Conservation (phyloP, 2,888 invertebrate genomes). For the Andrena marginata region DNA sequence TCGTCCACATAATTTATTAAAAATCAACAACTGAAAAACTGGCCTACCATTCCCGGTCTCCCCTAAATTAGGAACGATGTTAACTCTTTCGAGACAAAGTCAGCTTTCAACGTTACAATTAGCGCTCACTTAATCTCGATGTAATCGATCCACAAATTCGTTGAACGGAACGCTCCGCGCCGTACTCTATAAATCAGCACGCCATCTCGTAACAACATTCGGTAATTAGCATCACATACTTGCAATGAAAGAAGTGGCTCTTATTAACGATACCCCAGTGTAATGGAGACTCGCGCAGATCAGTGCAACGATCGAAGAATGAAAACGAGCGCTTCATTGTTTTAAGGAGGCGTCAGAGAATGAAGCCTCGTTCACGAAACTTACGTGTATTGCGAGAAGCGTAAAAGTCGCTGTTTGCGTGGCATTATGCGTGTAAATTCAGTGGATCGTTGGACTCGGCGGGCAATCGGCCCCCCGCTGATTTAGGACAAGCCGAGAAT, state of each 20-base stretch:
- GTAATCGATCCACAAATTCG: conserved; percentile 27
- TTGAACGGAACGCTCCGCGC: conserved; percentile 9
- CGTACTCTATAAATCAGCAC: conserved; percentile 18
- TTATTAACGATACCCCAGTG: neutral
- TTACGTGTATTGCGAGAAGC: conserved; percentile 6
- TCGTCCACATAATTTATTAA: too few species aligned
- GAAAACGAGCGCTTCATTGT: neutral
- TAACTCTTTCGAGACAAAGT: neutral
- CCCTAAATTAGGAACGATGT: too few species aligned
- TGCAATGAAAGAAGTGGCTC: neutral
- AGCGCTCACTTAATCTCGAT: conserved; percentile 2
- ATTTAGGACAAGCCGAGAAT: conserved; percentile 44
- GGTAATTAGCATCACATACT: conserved; percentile 7
- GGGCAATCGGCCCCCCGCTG: conserved; percentile 37
- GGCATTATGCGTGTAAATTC: conserved; percentile 19
- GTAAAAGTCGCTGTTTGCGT: neutral
- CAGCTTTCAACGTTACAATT: neutral
- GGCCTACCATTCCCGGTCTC: too few species aligned
- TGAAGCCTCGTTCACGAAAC: neutral
- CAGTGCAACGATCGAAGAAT: neutral
- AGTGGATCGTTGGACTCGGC: conserved; percentile 27
- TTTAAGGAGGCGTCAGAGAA: neutral
- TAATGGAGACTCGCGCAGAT: neutral
- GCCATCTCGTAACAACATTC: conserved; percentile 13
- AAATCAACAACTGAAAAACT: too few species aligned